A percentile compares a stretch with the other conserved stretches of the same genome.
Conservation (phyloP, 2,113 vertebrate species). For the Sapayoa aenigma region DNA sequence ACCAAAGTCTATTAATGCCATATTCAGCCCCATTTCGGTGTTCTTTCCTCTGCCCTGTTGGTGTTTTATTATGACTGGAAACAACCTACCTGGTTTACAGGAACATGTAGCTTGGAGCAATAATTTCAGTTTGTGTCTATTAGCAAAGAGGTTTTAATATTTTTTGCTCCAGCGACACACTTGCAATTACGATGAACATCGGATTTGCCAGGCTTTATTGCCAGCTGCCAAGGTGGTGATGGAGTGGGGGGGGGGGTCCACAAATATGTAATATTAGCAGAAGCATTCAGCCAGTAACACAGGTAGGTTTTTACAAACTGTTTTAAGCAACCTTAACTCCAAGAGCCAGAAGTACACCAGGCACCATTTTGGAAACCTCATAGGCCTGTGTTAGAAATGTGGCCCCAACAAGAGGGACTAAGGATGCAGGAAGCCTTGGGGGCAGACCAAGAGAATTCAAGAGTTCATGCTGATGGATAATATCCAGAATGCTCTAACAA, state of each 20-base stretch:
- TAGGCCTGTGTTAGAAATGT: neutral
- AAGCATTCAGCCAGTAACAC: neutral
- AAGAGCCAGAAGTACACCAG: neutral
- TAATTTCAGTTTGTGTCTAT: neutral
- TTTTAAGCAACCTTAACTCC: neutral
- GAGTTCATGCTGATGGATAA: neutral
- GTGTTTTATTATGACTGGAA: neutral
- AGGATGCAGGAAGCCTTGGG: neutral
- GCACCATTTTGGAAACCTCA: neutral
- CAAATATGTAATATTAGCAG: neutral
- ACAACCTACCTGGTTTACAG: neutral
- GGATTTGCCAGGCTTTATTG: neutral
- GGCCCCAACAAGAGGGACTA: neutral
- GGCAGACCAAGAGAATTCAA: neutral
- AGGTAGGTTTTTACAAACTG: neutral
- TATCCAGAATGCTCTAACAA: neutral
- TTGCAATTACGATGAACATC: neutral
- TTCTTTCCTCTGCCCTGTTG: neutral
- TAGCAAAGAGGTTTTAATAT: neutral
- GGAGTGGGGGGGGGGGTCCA: neutral
- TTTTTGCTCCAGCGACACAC: neutral
- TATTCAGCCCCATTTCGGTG: neutral
- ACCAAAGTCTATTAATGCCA: neutral
- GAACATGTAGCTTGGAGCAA: neutral
- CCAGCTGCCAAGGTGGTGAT: neutral